Conservation (phyloP, 1,140 invertebrate genomes). For the Holcopasites calliopsidis region DNA sequence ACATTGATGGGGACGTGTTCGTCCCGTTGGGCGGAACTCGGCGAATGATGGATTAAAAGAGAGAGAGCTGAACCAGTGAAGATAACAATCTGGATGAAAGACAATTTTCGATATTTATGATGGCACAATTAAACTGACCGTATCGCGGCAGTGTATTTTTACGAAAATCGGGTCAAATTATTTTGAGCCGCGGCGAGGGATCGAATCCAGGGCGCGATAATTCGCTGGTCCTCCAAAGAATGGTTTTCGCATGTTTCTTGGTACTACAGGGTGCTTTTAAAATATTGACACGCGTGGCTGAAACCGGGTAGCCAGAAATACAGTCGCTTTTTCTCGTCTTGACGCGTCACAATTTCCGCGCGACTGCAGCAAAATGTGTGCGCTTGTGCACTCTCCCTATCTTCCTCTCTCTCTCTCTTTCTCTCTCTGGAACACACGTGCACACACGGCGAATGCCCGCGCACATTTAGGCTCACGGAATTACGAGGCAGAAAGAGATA, state of each 20-base stretch:
- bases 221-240: background rate
- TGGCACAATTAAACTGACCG: no score
- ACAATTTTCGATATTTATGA: no score
- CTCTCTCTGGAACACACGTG: background rate
- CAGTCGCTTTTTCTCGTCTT: conserved; percentile 20
- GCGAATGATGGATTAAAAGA: background rate
- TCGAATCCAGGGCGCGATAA: background rate
- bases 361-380: background rate
- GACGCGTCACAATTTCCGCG: conserved; percentile 11
- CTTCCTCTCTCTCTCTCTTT: background rate
- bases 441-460: conserved; percentile 11
- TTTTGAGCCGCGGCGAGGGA: background rate
- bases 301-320: conserved; percentile 7
- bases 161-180: conserved; percentile 2
- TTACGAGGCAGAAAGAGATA: conserved; percentile 60
- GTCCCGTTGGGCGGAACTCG: conserved; percentile 11
- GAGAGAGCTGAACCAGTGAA: conserved; percentile 7
- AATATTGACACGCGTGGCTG: conserved; percentile 33
- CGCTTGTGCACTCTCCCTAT: background rate
- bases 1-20: conserved; percentile 34
- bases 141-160: background rate
- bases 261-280: conserved; percentile 24
- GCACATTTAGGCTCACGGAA: conserved; percentile 45
- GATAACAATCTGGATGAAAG: background rate
- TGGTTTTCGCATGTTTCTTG: background rate